Evolutionary conservation across 2,888 invertebrate species (phyloP).

Genomic region (Caenorhabditis afra): DNA sequence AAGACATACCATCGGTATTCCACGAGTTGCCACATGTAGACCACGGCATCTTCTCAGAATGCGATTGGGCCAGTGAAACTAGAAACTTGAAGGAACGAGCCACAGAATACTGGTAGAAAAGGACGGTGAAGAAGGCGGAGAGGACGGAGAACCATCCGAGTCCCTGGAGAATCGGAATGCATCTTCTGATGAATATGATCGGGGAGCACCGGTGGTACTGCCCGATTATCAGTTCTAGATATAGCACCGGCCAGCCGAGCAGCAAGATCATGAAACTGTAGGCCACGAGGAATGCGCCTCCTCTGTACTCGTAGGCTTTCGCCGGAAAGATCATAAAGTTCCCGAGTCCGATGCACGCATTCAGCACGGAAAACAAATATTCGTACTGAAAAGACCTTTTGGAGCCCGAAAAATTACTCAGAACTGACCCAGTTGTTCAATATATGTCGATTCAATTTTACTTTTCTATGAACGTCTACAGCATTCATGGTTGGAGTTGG

Average conservation of each 20-base stretch:
- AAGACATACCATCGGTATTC: slow-evolving; percentile 14
- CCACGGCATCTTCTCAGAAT: slow-evolving; percentile 15
- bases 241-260: slow-evolving; percentile 16
- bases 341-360: slow-evolving; percentile 19
- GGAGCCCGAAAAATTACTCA: not conserved
- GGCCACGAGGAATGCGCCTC: slow-evolving; percentile 23
- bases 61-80: not conserved
- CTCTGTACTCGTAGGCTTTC: slow-evolving; percentile 25
- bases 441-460: not conserved
- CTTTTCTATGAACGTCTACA: not conserved
- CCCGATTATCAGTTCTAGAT: slow-evolving; percentile 27
- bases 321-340: slow-evolving; percentile 20
- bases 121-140: slow-evolving; percentile 10
- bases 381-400: slow-evolving; percentile 16
- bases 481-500: not conserved
- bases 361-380: slow-evolving; percentile 17
- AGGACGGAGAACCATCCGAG: slow-evolving; percentile 17
- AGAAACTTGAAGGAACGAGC: slow-evolving; percentile 24
- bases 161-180: slow-evolving; percentile 25
- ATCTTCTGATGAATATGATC: slow-evolving; percentile 18
- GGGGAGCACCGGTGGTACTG: slow-evolving; percentile 26
- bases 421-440: not conserved
- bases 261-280: slow-evolving; percentile 1
- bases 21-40: slow-evolving; percentile 17
- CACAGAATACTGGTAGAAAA: slow-evolving; percentile 21